Conservation (phyloP, 1,140 invertebrate species). For the Antheraea mylitta region DNA sequence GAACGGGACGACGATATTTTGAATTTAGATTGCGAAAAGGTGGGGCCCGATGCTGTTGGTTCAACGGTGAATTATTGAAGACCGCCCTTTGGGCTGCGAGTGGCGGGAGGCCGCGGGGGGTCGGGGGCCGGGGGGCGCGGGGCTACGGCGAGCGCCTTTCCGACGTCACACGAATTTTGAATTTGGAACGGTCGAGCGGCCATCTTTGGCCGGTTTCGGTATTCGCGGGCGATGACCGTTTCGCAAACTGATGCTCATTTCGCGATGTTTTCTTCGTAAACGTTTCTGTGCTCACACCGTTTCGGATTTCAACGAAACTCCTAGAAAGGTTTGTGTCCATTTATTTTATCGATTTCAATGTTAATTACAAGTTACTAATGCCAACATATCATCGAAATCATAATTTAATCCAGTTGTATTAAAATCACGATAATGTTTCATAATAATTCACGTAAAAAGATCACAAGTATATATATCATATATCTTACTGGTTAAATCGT, state of each 20-base stretch:
- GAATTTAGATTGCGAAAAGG: constrained; percentile 16
- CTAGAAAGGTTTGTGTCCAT: not conserved
- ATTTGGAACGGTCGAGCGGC: constrained; percentile 32
- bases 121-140: constrained; percentile 18
- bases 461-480: no score
- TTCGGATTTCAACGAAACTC: not conserved
- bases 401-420: no score
- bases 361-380: not conserved
- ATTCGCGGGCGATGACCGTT: constrained; percentile 20
- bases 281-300: not conserved
- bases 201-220: constrained; percentile 55
- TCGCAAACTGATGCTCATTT: constrained; percentile 17
- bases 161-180: constrained; percentile 60
- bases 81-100: constrained; percentile 60
- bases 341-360: not conserved
- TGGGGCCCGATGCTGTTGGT: constrained; percentile 44
- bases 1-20: constrained; percentile 40
- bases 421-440: no score
- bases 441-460: no score
- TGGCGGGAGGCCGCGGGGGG: constrained; percentile 16
- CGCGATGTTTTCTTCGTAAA: constrained; percentile 15
- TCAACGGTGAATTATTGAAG: constrained; percentile 58
- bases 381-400: no score
- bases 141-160: constrained; percentile 53
- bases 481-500: no score